Percentiles rank a stretch among this genome's conserved stretches.
Evolutionary conservation across 2,888 invertebrate species (phyloP).

Genomic region (Trichopoda pennipes): DNA sequence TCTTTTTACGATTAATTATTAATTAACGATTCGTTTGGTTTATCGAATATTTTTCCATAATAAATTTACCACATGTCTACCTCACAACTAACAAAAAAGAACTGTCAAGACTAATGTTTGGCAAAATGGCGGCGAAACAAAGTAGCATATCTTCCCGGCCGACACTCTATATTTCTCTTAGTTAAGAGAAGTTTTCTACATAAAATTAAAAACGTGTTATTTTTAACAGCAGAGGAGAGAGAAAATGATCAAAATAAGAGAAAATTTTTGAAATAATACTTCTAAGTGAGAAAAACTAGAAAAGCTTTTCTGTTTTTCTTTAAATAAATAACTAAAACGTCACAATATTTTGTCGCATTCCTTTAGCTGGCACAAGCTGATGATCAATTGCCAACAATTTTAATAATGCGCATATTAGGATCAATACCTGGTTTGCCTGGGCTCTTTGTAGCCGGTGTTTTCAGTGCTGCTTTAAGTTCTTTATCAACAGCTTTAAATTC

Average conservation of each 20-base stretch:
- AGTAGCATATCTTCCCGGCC: too few relatives aligned
- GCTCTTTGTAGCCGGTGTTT: conserved; percentile 93
- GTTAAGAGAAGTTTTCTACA: too few relatives aligned
- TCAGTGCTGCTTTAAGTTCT: conserved; percentile 93
- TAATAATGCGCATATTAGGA: conserved; percentile 92
- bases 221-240: neutral
- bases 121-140: too few relatives aligned
- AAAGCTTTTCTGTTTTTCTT: neutral
- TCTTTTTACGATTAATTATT: too few relatives aligned
- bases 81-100: too few relatives aligned
- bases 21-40: too few relatives aligned
- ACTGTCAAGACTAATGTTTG: too few relatives aligned
- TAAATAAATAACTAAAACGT: too few relatives aligned
- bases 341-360: neutral
- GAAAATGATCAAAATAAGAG: neutral
- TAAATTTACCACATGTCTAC: too few relatives aligned
- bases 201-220: too few relatives aligned
- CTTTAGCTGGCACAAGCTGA: conserved; percentile 86
- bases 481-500: conserved; percentile 91
- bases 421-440: conserved; percentile 91
- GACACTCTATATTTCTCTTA: too few relatives aligned
- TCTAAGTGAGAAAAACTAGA: neutral
- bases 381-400: conserved; percentile 90
- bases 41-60: too few relatives aligned
- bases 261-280: neutral